phyloP scores from a whole-genome alignment of 2,113 vertebrate genomes.

The Orientallactaga bullata region DNA sequence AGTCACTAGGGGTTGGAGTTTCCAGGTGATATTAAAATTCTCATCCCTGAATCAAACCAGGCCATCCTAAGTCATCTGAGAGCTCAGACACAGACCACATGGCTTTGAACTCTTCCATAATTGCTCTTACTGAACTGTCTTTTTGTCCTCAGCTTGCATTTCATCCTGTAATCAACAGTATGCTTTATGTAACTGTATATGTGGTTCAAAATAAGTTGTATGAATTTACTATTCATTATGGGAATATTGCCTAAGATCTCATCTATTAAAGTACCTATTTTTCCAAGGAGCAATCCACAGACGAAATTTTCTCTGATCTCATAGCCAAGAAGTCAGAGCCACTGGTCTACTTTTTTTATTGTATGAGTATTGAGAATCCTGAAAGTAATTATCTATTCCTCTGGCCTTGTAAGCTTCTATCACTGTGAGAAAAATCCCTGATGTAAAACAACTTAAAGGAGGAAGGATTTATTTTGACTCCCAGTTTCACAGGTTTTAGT shows the following conservation, averaged over 20 bases:
- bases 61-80: neutral
- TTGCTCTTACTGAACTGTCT: constrained; percentile 33
- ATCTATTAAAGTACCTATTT: constrained; percentile 19
- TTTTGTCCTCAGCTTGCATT: constrained; percentile 42
- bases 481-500: too few relatives aligned
- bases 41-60: constrained; percentile 45
- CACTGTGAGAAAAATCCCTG: too few relatives aligned
- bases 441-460: too few relatives aligned
- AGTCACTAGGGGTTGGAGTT: neutral
- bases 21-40: constrained; percentile 39
- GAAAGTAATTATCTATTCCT: constrained; percentile 11
- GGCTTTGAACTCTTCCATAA: constrained; percentile 41
- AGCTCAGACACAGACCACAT: neutral
- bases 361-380: neutral
- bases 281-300: constrained; percentile 32
- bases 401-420: neutral
- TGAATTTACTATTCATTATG: constrained; percentile 46
- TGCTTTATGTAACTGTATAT: constrained; percentile 44
- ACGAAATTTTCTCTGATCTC: constrained; percentile 50
- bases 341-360: neutral
- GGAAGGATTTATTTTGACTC: too few relatives aligned
- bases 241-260: constrained; percentile 23
- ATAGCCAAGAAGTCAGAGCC: constrained; percentile 11
- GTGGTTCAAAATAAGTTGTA: constrained; percentile 51
- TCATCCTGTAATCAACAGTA: constrained; percentile 51